Percentiles rank a stretch among this genome's conserved stretches.
Conservation (phyloP, 2,113 vertebrate genomes). For the Nibea albiflora region DNA sequence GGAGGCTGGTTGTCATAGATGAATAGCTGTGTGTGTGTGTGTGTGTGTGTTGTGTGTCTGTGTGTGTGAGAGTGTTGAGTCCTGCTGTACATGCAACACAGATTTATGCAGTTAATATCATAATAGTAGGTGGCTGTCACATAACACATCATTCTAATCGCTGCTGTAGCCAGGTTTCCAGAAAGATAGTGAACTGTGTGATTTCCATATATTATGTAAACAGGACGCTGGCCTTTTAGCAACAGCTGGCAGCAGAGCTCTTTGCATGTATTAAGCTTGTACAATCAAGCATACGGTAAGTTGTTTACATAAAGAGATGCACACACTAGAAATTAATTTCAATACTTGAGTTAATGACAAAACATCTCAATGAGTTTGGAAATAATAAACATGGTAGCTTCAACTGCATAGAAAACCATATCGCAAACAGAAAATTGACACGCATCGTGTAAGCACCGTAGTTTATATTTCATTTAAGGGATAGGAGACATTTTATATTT, state of each 20-base stretch:
- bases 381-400: neutral
- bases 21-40: neutral
- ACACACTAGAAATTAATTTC: neutral
- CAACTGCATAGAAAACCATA: neutral
- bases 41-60: neutral
- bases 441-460: neutral
- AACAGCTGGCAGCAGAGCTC: conserved; percentile 31
- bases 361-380: neutral
- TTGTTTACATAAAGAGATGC: conserved; percentile 5
- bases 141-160: conserved; percentile 20
- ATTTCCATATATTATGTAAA: conserved; percentile 48
- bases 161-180: neutral
- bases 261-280: conserved; percentile 2
- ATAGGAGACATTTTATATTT: neutral
- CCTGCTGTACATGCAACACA: neutral
- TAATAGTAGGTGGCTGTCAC: conserved; percentile 7
- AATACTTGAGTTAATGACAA: neutral
- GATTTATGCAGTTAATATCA: conserved; percentile 25
- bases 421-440: neutral
- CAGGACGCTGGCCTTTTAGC: conserved; percentile 19
- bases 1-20: neutral
- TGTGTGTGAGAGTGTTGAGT: neutral
- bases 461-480: neutral
- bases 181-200: conserved; percentile 23
- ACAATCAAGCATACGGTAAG: neutral